phyloP scores from a whole-genome alignment of 2,888 invertebrate genomes.

The Vesta saturnalis region DNA sequence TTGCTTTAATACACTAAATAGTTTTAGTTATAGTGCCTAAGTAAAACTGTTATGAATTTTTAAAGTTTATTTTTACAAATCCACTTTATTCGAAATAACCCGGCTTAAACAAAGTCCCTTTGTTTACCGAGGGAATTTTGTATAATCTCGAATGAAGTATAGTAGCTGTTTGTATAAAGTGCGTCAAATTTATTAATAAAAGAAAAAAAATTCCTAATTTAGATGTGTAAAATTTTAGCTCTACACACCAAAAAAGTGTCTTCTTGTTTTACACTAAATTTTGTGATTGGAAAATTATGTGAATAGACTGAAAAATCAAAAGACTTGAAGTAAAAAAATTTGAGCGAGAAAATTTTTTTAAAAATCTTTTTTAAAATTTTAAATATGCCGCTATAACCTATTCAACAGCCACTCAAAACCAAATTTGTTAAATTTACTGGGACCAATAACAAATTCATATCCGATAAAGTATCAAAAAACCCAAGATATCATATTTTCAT shows the following conservation, averaged over 20 bases:
- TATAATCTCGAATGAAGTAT: neutral
- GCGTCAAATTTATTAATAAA: conserved; percentile 19
- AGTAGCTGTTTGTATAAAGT: conserved; percentile 27
- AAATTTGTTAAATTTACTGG: conserved; percentile 57
- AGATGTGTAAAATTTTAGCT: conserved; percentile 40
- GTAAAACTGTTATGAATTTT: conserved; percentile 37
- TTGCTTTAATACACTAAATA: conserved; percentile 22
- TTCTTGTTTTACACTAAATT: conserved; percentile 54
- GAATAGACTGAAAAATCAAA: conserved; percentile 57
- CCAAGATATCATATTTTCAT: conserved; percentile 39
- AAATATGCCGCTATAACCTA: conserved; percentile 45
- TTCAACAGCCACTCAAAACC: conserved; percentile 43
- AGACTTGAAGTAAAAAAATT: conserved; percentile 23
- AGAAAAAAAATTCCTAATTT: conserved; percentile 28
- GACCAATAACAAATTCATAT: conserved; percentile 63
- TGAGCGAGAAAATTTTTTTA: conserved; percentile 17
- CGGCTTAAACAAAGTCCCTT: neutral
- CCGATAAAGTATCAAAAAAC: conserved; percentile 54
- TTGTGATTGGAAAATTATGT: conserved; percentile 58
- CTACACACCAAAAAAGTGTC: conserved; percentile 61
- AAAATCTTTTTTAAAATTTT: conserved; percentile 7
- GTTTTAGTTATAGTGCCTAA: conserved; percentile 39
- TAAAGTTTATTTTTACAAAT: conserved; percentile 38
- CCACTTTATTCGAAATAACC: conserved; percentile 3
- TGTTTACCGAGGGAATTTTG: conserved; percentile 13